Percentiles rank a stretch among this genome's conserved stretches.
phyloP scores from a whole-genome alignment of 2,888 invertebrate genomes.

The Mystacides longicornis region DNA sequence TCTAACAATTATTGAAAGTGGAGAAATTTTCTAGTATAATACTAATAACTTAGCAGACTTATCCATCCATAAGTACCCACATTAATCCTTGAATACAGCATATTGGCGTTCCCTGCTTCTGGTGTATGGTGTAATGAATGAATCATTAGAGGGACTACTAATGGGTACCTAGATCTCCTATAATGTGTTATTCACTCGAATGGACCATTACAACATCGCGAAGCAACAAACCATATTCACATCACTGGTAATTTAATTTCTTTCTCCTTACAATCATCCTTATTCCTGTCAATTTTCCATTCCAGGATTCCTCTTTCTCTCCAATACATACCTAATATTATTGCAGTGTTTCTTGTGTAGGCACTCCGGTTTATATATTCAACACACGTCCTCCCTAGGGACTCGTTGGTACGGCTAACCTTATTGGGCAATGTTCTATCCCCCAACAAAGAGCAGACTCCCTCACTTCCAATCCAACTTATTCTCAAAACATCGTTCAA shows the following conservation, averaged over 20 bases:
- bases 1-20: too few relatives aligned
- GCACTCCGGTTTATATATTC: conserved; percentile 18
- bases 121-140: too few relatives aligned
- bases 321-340: background rate
- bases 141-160: too few relatives aligned
- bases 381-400: conserved; percentile 18
- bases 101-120: too few relatives aligned
- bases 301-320: background rate
- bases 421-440: background rate
- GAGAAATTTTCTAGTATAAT: too few relatives aligned
- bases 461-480: background rate
- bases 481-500: background rate
- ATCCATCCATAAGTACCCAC: too few relatives aligned
- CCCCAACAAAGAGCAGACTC: background rate
- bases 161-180: too few relatives aligned
- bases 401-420: conserved; percentile 14
- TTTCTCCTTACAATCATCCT: background rate
- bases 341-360: background rate
- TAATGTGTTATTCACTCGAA: too few relatives aligned
- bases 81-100: too few relatives aligned
- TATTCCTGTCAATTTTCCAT: background rate
- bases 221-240: too few relatives aligned
- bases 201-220: too few relatives aligned
- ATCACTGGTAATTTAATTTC: conserved; percentile 1
- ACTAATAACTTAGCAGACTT: too few relatives aligned